Evolutionary conservation across 2,113 vertebrate genomes (phyloP).

Genomic region (Micromys minutus): DNA sequence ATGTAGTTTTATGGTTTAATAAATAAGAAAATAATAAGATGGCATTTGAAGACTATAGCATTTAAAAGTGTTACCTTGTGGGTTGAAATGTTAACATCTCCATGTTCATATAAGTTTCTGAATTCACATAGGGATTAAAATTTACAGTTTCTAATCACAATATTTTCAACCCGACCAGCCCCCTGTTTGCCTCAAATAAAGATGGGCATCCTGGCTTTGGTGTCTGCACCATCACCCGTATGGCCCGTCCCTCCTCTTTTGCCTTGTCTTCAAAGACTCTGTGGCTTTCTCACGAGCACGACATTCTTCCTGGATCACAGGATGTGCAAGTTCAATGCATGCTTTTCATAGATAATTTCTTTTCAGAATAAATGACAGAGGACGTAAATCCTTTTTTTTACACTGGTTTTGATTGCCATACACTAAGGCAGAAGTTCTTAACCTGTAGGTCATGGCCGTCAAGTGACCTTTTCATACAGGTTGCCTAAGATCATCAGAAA

Average conservation of each 20-base stretch:
- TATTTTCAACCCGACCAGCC: not conserved
- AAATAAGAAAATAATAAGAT: slow-evolving; percentile 1
- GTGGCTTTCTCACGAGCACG: not conserved
- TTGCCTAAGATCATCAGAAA: not conserved
- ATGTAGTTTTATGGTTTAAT: slow-evolving; percentile 5
- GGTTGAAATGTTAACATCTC: slow-evolving; percentile 4
- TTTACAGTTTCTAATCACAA: not conserved
- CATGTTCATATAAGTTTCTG: not conserved
- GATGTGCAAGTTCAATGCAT: not conserved
- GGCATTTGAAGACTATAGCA: not conserved
- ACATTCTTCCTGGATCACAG: not conserved
- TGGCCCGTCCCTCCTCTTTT: rapidly evolving
- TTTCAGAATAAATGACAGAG: not conserved
- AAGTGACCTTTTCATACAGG: not conserved
- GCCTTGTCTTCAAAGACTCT: not conserved
- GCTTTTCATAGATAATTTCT: slow-evolving; percentile 19
- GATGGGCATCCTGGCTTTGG: not conserved
- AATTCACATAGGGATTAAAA: slow-evolving; percentile 13
- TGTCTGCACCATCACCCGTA: not conserved
- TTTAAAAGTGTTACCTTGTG: not conserved
- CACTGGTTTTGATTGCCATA: not conserved
- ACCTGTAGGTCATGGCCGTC: not conserved
- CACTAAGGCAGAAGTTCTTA: not conserved
- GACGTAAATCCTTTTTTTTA: slow-evolving; percentile 39
- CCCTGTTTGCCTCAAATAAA: not conserved